A percentile compares a stretch with the other conserved stretches of the same genome.
Evolutionary conservation across 2,113 vertebrate genomes (phyloP).

Genomic region (Pithys albifrons): DNA sequence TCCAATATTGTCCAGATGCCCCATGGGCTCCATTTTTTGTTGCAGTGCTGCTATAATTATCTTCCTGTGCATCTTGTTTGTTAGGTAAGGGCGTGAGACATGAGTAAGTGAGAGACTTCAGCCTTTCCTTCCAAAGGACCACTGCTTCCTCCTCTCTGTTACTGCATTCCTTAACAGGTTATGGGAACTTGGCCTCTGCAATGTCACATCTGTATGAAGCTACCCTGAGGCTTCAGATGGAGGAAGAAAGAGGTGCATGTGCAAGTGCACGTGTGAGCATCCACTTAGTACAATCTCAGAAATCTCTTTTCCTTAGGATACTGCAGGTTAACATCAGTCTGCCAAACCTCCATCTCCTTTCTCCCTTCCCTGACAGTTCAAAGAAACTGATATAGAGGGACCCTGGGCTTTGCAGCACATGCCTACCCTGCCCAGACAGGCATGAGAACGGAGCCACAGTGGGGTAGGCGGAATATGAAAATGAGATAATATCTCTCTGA

Average conservation of each 20-base stretch:
- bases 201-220: neutral
- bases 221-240: neutral
- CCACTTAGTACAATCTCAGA: neutral
- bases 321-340: neutral
- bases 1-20: too few species aligned
- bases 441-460: neutral
- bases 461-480: neutral
- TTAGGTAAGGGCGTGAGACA: neutral
- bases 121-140: neutral
- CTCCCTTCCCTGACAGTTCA: neutral
- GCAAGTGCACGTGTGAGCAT: neutral
- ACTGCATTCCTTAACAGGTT: neutral
- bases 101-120: neutral
- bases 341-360: neutral
- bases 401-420: neutral
- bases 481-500: neutral
- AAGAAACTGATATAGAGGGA: neutral
- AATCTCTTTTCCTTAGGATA: neutral
- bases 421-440: neutral
- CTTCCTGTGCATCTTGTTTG: neutral
- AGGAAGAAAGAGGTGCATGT: neutral
- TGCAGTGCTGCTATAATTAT: neutral
- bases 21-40: neutral
- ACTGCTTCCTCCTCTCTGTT: neutral
- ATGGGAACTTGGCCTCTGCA: neutral